phyloP scores from a whole-genome alignment of 2,113 vertebrate species.

The Telmatochromis brichardi region DNA sequence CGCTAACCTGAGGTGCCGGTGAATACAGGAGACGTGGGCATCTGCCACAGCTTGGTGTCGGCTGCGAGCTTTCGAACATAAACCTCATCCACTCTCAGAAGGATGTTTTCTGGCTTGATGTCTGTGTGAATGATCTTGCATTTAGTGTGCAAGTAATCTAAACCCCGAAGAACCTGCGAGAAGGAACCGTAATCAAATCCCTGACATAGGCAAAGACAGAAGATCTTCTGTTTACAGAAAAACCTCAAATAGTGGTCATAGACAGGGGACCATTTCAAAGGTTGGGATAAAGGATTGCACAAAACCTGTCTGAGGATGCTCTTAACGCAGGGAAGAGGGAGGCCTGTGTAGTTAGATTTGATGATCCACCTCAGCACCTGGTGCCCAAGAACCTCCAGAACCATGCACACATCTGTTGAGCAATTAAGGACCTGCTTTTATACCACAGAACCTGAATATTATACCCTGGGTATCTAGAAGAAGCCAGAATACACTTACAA shows the following conservation, averaged over 20 bases:
- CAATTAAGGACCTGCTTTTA: conserved; percentile 6
- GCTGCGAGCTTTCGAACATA: conserved; percentile 86
- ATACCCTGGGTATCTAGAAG: background rate
- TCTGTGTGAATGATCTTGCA: conserved; percentile 97
- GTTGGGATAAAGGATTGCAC: background rate
- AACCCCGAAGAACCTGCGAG: conserved; percentile 87
- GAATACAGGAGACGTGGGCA: conserved; percentile 78
- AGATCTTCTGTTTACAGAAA: background rate
- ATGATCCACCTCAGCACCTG: conserved; percentile 94
- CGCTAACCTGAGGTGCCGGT: conserved; percentile 77
- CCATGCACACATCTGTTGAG: conserved; percentile 89
- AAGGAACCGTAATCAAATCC: background rate
- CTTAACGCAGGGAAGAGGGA: conserved; percentile 90
- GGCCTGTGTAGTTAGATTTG: conserved; percentile 92
- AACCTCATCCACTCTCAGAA: conserved; percentile 85
- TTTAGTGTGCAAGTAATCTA: conserved; percentile 94
- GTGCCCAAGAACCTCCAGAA: conserved; percentile 93
- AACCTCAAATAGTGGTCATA: background rate
- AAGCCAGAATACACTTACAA: background rate
- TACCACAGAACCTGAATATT: background rate
- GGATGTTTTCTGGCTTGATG: conserved; percentile 92
- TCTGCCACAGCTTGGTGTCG: conserved; percentile 85
- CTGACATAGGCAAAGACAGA: background rate
- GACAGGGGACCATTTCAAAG: background rate
- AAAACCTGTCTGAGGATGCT: conserved; percentile 90